Base-by-base conservation (phyloP, 2,113 vertebrate species). In the Carettochelys insculpta region DNA sequence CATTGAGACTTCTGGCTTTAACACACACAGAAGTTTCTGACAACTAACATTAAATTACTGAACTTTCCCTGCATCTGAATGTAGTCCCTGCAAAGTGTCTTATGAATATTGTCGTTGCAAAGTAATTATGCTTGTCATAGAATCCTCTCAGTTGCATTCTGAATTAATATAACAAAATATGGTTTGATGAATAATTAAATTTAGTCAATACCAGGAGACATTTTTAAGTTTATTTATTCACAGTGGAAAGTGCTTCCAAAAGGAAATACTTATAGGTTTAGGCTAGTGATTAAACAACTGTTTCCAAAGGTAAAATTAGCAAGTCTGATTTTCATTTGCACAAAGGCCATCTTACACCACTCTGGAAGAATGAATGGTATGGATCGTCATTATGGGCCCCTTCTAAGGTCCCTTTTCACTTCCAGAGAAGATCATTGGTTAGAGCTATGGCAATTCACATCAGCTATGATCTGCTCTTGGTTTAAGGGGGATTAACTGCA, bases 161-260 rank as follows among this genome's bases (percentile, higher is more conserved):
- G 27, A 94, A 43, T 83, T 81, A 56, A 17, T 68, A 3, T 47
- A 82, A 52, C 14, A 94, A 94, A 94, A 90, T 89, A 52, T 17
- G 87, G 77, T 12, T 89, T 1, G 1, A 54, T 43, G 51, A 89
- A 68, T 29, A 87, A 84, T 77, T 90, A 85, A 34, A 88, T 52
- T 77, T 38, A 38, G 17, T 34, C 34, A 65, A 65, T 38, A 16
- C 17, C 34, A 38, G n/a, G 34, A 38, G 41, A 25, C 48, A 27
- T 43, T 73, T 73, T 41, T 41, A 43, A 71, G 54, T 83, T 91
- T 92, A 83, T 89, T 89, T 86, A 80, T 11, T 80, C 38, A 61
- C 76, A 76, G 52, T 34, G 24, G 71, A 38, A 85, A 87, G 43
- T 11, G 50, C 80, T 47, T 56, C 43, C 53, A 80, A 84, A 3